Base-by-base conservation (phyloP, 1,140 invertebrate species). In the Gryllus bimaculatus region DNA sequence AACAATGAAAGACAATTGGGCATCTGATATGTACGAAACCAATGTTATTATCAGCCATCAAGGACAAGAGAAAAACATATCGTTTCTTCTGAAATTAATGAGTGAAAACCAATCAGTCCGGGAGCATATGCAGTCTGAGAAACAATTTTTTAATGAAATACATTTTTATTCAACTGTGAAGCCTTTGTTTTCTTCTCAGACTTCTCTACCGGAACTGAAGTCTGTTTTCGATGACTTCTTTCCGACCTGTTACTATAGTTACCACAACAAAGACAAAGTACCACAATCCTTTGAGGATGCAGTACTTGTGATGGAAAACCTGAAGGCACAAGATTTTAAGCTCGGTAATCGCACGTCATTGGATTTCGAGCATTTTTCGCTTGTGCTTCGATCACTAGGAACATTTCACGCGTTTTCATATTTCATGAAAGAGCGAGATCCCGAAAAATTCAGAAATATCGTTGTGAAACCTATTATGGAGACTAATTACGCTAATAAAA, bases 361-460 rank as follows among this genome's bases (percentile, higher is more conserved):
- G 18, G 83, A 83, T 77, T 18, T 84, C 47, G 81, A 84, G 0
- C 86, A 86, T 77, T 79, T 82, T 48, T 20, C 81, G 6, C 80
- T 84, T 6, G 85, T 82, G 12, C 49, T 87, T 49, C 78, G 80
- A 47, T 83, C 83, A 39, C 81, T 88, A 8, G 87, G 81, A 7
- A 80, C 79, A 73, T 86, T 87, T 79, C 87, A 88, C 75, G 85
- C 83, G 0, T 80, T 82, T 8, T 85, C 84, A 8, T 87, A 85
- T 54, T 77, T 76, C 0, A 81, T 84, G 80, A 87, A 87, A 76
- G 77, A 83, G 10, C 79, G 79, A 7, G 76, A 82, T 18, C 48
- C 81, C 0, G 79, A 83, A 0, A 81, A 82, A 15, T 88, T 86
- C 80, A 81, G 81, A 10, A 48, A 82, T 7, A 73, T 6, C 20